Evolutionary conservation across 1,140 invertebrate species (phyloP), one percentile per base, ranked within the genome.

Genomic region (Drosophila nikananu): DNA sequence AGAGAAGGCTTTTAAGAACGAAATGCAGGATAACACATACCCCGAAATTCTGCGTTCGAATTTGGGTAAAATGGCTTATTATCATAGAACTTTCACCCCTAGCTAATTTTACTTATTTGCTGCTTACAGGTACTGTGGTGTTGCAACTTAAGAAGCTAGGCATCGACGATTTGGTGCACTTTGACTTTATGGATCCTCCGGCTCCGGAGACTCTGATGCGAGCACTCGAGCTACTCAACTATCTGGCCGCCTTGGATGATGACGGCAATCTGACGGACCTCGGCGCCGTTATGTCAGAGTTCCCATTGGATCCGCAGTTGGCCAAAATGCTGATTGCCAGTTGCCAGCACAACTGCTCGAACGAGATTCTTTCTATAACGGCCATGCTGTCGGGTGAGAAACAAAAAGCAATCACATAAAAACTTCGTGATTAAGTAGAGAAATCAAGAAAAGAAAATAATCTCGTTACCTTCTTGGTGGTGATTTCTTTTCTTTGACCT

Each of bases 151-250:
- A 99, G 93, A 99, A 99, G 94, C 95, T 99, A 41, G 99, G 99
- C 77, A 99, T 99, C 83, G 98, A 99, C 93, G 99, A 99, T 94
- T 94, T 99, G 81, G 99, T 99, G 39, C 99, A 99, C 93, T 99
- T 99, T 94, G 99, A 99, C 94, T 99, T 99, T 93, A 99, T 99
- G 99, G 99, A 99, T 94, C 99, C 99, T 19, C 99, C 99, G 25
- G 99, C 99, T n/a, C 99, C 99, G 0, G 99, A 99, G 95, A 99
- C 99, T 0, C 94, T 99, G n/a, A 99, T 99, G 99, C 94, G 99
- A 93, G 99, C 99, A 3, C 93, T 99, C 60, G 99, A 99, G 94
- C 94, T 99, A 58, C 94, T 99, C 12, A 99, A 99, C 94, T 99
- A 99, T 93, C 94, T 99, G 59, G 98, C 97, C 21, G 93, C 93